A percentile compares a stretch with the other conserved stretches of the same genome.
phyloP scores from a whole-genome alignment of 2,797 vertebrate genomes.

The Molossus molossus region DNA sequence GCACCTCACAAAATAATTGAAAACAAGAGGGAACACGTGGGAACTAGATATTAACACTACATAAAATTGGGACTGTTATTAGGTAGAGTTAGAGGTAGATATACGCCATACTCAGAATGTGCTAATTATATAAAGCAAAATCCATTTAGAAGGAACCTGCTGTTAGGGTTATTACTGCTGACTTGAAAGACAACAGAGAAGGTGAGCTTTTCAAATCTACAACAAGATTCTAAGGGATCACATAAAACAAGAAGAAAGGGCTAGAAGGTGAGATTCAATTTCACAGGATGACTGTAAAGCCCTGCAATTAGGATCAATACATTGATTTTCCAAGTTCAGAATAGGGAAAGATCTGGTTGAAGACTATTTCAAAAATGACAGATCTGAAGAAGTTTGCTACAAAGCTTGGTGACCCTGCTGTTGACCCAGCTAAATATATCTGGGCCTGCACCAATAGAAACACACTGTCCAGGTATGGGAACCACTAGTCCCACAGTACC shows the following conservation, averaged over 20 bases:
- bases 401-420: neutral
- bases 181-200: constrained; percentile 9
- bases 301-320: constrained; percentile 6
- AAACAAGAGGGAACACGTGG: constrained; percentile 3
- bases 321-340: neutral
- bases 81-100: neutral
- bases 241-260: constrained; percentile 7
- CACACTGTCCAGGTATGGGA: neutral
- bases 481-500: neutral
- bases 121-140: constrained; percentile 25
- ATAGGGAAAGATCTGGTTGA: neutral
- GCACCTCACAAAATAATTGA: constrained; percentile 10
- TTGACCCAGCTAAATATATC: neutral
- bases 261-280: neutral
- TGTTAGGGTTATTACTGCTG: neutral
- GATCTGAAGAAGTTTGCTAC: neutral
- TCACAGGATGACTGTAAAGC: neutral
- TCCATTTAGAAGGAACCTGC: constrained; percentile 21
- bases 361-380: neutral
- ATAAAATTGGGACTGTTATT: constrained; percentile 1
- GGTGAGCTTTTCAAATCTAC: constrained; percentile 36
- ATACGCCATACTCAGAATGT: neutral
- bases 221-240: constrained; percentile 19
- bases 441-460: neutral
- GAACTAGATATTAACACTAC: neutral